These are phyloP conservation scores for Spermophilus dauricus DNA, from an alignment of 2,113 vertebrate genomes.

Conservation along the genomic window DNA sequence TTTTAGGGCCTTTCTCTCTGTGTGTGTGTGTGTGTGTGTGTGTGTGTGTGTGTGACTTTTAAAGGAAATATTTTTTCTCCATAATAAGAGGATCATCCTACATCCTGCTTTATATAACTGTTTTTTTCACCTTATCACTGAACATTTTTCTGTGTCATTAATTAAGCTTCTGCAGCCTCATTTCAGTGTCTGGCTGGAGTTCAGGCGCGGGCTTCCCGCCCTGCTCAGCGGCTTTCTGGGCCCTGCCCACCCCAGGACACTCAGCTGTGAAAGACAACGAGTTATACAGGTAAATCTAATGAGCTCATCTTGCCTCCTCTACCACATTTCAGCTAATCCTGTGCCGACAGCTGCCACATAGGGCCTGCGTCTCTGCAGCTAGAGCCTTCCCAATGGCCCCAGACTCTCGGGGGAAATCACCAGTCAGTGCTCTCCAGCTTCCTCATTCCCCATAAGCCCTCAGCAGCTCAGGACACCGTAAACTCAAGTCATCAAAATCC, in stretches of 20 bases:
- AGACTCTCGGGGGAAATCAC: conserved; percentile 52
- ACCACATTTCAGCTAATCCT: not conserved
- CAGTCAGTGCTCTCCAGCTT: conserved; percentile 7
- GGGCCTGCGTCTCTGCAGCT: accelerated
- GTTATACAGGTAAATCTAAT: conserved; percentile 42
- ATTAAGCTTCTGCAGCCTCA: not conserved
- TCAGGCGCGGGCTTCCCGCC: not conserved
- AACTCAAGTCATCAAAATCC: conserved; percentile 28
- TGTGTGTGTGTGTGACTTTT: not conserved
- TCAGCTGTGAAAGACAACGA: conserved; percentile 54
- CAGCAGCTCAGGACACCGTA: not conserved
- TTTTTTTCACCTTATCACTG: conserved; percentile 55
- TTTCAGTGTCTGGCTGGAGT: not conserved
- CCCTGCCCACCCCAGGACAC: not conserved
- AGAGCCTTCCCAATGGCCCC: not conserved
- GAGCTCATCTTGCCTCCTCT: conserved; percentile 27
- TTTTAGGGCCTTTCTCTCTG: not conserved
- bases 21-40: too few relatives aligned
- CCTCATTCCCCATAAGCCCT: not conserved
- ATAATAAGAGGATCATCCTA: conserved; percentile 42
- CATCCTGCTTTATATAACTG: conserved; percentile 71
- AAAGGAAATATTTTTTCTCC: conserved; percentile 69
- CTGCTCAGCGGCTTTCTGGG: not conserved
- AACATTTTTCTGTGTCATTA: conserved; percentile 70
- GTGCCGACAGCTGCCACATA: accelerated